Evolutionary conservation across 1,140 invertebrate genomes (phyloP), one percentile per base, ranked within the genome.

Genomic region (Chironomus tepperi): DNA sequence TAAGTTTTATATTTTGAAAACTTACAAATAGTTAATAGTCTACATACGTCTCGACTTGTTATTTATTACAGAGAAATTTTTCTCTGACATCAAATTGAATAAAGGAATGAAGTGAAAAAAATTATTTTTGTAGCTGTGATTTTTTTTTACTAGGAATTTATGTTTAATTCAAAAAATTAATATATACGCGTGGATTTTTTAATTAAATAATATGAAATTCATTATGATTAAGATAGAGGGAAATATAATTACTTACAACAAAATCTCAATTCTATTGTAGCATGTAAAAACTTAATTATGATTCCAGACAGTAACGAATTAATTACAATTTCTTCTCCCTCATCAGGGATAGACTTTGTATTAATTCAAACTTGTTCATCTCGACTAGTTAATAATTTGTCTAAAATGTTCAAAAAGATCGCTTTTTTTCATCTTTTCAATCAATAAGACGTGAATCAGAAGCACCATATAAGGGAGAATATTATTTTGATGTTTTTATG

Each of bases 41-140:
- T 10, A 21, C 65, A 70, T 70, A 19, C 19, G 65, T 70, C 65
- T 70, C 10, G 65, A 70, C 47, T 70, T 70, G 65, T 70, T 18
- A 70, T 70, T 70, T 70, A 70, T 70, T 70, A 70, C 18, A 70
- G 65, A 70, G 65, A 70, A 70, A 70, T 70, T 70, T 70, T 70
- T 57, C 12, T 57, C 47, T 57, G 47, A 57, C 47, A 57, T 57
- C n/a, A n/a, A 57, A 57, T 57, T 15, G 15, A 57, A 57, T 57
- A 15, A 57, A 57, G 47, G 24, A 34, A 34, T 34, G 5, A 34
- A 34, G 2, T 34, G 5, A 5, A 34, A 34, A 34, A 34, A 34
- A 34, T 5, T 34, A 34, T 34, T 34, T 34, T 34, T 34, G 24
- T 34, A 34, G 24, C 24, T 34, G 24, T 34, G 24, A 34, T 5